These are phyloP conservation scores for Chlorops oryzae DNA, from an alignment of 1,140 invertebrate genomes.

Conservation along the genomic window DNA sequence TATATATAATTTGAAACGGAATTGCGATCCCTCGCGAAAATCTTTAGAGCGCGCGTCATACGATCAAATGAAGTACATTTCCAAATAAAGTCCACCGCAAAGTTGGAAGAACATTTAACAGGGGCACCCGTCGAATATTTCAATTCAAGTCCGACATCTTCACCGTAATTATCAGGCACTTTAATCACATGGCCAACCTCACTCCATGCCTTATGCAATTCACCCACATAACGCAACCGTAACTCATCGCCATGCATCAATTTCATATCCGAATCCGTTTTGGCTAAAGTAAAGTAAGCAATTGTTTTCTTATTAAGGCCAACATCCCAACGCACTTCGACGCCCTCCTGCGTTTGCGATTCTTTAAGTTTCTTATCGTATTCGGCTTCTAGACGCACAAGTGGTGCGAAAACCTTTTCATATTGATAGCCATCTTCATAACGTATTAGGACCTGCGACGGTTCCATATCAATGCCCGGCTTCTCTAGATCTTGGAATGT, in stretches of 20 bases:
- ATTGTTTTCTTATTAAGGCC: conserved; percentile 97
- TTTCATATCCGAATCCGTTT: conserved; percentile 97
- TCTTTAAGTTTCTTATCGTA: conserved; percentile 98
- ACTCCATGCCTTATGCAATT: conserved; percentile 88
- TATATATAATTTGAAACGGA: conserved; percentile 98
- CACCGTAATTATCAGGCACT: conserved; percentile 97
- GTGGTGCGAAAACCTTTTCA: conserved; percentile 95
- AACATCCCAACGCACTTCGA: conserved; percentile 97
- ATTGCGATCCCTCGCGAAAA: conserved; percentile 93
- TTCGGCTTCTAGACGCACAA: conserved; percentile 96
- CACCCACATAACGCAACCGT: conserved; percentile 86
- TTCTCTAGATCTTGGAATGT: conserved; percentile 97
- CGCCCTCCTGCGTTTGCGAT: conserved; percentile 97
- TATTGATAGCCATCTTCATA: conserved; percentile 99
- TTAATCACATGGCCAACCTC: conserved; percentile 97
- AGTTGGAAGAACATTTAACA: conserved; percentile 88
- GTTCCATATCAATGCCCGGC: conserved; percentile 95
- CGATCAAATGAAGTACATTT: conserved; percentile 98
- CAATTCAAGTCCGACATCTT: conserved; percentile 96
- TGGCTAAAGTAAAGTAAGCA: conserved; percentile 95
- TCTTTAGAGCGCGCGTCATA: conserved; percentile 91
- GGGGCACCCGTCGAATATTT: conserved; percentile 87
- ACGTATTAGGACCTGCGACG: conserved; percentile 85
- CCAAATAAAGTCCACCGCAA: conserved; percentile 99
- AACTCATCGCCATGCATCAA: conserved; percentile 99